These are phyloP conservation scores for Notocelia uddmanniana DNA, from an alignment of 2,888 invertebrate species.

Conservation along the genomic window DNA sequence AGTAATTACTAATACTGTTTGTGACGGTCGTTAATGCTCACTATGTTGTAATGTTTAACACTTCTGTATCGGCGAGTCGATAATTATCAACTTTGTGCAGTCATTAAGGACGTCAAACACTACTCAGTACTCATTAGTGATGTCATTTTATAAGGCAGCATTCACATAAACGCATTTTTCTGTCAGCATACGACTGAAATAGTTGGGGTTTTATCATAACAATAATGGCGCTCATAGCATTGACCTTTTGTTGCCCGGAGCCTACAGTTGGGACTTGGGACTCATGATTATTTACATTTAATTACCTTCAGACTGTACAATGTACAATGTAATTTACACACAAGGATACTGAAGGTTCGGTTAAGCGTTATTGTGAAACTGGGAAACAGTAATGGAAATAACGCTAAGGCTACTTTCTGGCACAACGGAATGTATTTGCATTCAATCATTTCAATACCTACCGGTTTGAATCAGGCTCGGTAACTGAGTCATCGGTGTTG, in stretches of 20 bases:
- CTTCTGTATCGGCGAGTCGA: conserved; percentile 8
- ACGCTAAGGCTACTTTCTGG: conserved; percentile 12
- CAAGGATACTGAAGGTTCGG: neutral
- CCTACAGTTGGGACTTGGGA: conserved; percentile 6
- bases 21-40: conserved; percentile 9
- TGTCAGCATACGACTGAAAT: neutral
- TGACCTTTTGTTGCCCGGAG: conserved; percentile 16
- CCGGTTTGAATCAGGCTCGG: conserved; percentile 13
- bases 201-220: conserved; percentile 10
- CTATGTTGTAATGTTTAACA: conserved; percentile 1
- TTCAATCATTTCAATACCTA: conserved; percentile 28
- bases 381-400: neutral
- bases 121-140: conserved; percentile 30
- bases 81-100: conserved; percentile 24
- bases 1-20: conserved; percentile 1
- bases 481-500: conserved; percentile 39
- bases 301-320: conserved; percentile 14
- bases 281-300: conserved; percentile 18
- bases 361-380: conserved; percentile 1
- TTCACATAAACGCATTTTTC: conserved; percentile 14
- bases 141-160: conserved; percentile 30
- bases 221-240: conserved; percentile 6
- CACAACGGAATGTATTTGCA: conserved; percentile 22
- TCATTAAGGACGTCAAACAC: conserved; percentile 32
- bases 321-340: conserved; percentile 1